Evolutionary conservation across 2,113 vertebrate species (phyloP), one percentile per base, ranked within the genome.

Genomic region (Hippocampus zosterae): DNA sequence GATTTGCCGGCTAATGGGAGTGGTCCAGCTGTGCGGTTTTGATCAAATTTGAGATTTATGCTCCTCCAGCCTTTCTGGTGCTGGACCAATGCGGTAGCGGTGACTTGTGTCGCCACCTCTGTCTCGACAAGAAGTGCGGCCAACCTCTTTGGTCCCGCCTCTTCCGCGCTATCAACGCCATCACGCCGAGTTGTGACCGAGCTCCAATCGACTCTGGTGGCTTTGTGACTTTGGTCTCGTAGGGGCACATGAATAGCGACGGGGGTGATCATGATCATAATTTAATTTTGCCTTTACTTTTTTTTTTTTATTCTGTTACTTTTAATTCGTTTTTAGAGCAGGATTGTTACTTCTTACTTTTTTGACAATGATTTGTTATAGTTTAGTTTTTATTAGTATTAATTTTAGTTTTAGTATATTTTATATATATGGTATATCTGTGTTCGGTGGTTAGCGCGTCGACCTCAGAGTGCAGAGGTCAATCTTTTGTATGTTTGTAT

Each of bases 41-140:
- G 92, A 95, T 94, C 92, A 94, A 91, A 84, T 12, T 37, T 64
- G 90, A 93, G 91, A 95, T 94, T 96, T 94, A 95, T 92, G 93
- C 90, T 91, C 92, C 69, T 78, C 90, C 88, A 92, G 72, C 88
- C 85, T 94, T 95, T 94, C 93, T 73, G 90, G 90, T 92, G 86
- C 91, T 80, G 77, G 89, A 80, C 83, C 89, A 86, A 83, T 79
- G 89, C 91, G 82, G 91, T 89, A 75, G 89, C 91, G 91, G 93
- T 92, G 91, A 91, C 93, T 91, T 89, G 81, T 76, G 86, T 84
- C 76, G 88, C 92, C 91, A 90, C 92, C 86, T 83, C 87, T 76
- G 91, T 92, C 93, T 91, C 75, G 88, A 89, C 90, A 90, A 89
- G 84, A 84, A 87, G 57, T 70, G 69, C 83, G 78, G 70, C 52